A percentile compares a stretch with the other conserved stretches of the same genome.
These are phyloP conservation scores for Eufriesea mexicana DNA, from an alignment of 1,140 invertebrate genomes.

Conservation along the genomic window DNA sequence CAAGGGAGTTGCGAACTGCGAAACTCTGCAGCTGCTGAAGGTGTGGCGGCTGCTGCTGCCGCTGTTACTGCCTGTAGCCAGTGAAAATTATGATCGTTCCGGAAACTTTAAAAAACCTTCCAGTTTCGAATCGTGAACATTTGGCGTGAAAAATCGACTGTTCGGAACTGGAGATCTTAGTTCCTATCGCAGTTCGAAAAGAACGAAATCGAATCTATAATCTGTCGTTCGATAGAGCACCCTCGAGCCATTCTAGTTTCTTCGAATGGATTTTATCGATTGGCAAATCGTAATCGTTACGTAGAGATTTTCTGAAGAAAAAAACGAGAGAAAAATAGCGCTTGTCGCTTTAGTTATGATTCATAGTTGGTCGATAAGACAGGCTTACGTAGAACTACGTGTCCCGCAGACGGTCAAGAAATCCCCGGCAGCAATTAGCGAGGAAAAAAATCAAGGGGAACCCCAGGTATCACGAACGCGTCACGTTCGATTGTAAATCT, in stretches of 20 bases:
- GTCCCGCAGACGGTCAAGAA: constrained; percentile 36
- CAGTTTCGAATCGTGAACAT: not conserved
- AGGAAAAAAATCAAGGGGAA: not conserved
- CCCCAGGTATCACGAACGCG: not conserved
- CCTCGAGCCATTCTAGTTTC: not conserved
- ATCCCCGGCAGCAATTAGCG: not conserved
- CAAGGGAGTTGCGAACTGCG: not conserved
- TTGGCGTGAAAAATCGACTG: not conserved
- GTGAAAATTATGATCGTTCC: not conserved
- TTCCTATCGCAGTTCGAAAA: no score
- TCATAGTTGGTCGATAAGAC: not conserved
- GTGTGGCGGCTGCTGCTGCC: not conserved
- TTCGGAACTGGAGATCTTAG: no score
- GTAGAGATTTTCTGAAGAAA: not conserved
- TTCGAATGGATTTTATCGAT: not conserved
- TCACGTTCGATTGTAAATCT: not conserved
- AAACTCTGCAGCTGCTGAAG: not conserved
- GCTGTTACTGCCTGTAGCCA: not conserved
- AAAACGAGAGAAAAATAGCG: no score
- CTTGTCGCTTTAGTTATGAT: not conserved
- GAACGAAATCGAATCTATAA: not conserved
- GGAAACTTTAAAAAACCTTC: not conserved
- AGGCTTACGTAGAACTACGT: not conserved
- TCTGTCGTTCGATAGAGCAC: not conserved
- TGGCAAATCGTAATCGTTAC: not conserved